These are phyloP conservation scores for Hyalella azteca DNA, from an alignment of 2,888 invertebrate genomes.

Conservation along the genomic window DNA sequence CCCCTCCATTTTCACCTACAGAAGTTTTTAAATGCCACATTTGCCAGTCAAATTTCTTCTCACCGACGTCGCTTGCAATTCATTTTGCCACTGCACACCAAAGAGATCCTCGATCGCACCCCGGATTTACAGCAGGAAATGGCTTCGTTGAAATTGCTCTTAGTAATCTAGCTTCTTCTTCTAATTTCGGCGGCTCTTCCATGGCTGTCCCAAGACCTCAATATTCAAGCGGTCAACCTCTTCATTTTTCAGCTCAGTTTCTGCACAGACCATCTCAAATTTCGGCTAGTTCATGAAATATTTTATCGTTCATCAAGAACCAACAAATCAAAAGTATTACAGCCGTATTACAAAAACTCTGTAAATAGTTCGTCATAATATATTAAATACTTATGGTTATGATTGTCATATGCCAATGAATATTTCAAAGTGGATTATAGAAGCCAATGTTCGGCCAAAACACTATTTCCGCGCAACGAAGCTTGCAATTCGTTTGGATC, in stretches of 20 bases:
- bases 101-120: conserved; percentile 30
- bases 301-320: neutral
- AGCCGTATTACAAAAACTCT: too few species aligned
- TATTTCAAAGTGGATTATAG: too few species aligned
- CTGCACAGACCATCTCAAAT: conserved; percentile 56
- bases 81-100: conserved; percentile 53
- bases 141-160: conserved; percentile 45
- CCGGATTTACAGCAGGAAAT: neutral
- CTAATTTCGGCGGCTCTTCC: conserved; percentile 14
- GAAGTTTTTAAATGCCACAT: conserved; percentile 53
- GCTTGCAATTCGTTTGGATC: too few species aligned
- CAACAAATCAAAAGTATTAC: neutral
- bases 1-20: conserved; percentile 48
- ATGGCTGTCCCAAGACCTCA: neutral
- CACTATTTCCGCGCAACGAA: too few species aligned
- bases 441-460: too few species aligned
- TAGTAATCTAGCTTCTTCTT: conserved; percentile 35
- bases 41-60: conserved; percentile 54
- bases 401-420: too few species aligned
- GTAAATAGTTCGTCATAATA: too few species aligned
- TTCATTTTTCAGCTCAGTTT: conserved; percentile 42
- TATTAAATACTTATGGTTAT: too few species aligned
- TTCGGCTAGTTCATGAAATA: conserved; percentile 52
- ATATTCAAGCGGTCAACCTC: neutral
- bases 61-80: conserved; percentile 51